Conservation (phyloP, 2,113 vertebrate species). For the Vulpes lagopus region DNA sequence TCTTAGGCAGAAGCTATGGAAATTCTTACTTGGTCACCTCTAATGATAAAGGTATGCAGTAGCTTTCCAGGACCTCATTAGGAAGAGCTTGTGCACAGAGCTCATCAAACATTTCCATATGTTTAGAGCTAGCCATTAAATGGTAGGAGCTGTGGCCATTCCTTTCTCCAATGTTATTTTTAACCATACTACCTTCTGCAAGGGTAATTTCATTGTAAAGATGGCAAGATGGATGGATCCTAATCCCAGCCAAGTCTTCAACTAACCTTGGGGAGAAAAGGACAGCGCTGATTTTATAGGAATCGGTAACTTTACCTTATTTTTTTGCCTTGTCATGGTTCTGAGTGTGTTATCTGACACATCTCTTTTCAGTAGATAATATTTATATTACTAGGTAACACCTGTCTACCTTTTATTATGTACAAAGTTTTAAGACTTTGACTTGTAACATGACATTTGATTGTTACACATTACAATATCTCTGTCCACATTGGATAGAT, state of each 20-base stretch:
- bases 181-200: background rate
- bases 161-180: constrained; percentile 26
- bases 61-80: constrained; percentile 18
- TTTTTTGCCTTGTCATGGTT: background rate
- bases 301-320: background rate
- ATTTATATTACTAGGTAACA: background rate
- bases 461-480: background rate
- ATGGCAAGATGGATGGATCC: background rate
- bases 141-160: background rate
- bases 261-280: background rate
- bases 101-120: background rate
- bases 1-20: background rate
- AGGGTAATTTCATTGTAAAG: background rate
- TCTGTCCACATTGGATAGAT: background rate
- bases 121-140: background rate
- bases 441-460: background rate
- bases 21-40: background rate
- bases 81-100: background rate
- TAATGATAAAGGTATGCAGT: background rate
- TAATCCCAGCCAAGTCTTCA: background rate
- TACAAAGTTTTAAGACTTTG: background rate
- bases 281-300: background rate
- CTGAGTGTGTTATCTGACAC: background rate
- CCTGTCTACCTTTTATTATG: background rate
- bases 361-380: background rate